Evolutionary conservation across 2,113 vertebrate genomes (phyloP).

Genomic region (Eulemur macaco): DNA sequence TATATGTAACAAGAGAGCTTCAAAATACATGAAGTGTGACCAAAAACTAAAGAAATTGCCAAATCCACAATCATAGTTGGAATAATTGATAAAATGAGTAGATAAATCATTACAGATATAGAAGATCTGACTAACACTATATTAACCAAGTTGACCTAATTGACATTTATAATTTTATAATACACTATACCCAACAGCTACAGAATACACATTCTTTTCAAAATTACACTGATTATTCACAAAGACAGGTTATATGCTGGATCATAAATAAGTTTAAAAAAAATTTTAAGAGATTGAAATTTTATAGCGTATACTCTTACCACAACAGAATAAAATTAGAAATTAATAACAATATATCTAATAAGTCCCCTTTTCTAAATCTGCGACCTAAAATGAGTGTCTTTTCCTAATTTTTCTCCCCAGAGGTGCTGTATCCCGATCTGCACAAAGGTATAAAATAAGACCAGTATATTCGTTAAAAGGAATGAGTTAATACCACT

Average conservation of each 20-base stretch:
- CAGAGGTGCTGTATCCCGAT: not conserved
- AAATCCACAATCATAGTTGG: not conserved
- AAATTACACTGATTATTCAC: not conserved
- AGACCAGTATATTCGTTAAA: not conserved
- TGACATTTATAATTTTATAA: not conserved
- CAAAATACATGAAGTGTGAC: not conserved
- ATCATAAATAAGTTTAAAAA: not conserved
- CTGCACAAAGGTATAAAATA: not conserved
- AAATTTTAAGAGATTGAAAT: not conserved
- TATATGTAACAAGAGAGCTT: not conserved
- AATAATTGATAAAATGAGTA: not conserved
- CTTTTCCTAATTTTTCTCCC: constrained; percentile 14
- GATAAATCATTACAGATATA: constrained; percentile 11
- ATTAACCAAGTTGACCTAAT: not conserved
- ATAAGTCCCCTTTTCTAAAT: not conserved
- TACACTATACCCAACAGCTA: not conserved
- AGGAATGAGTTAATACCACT: constrained; percentile 17
- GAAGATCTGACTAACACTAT: not conserved
- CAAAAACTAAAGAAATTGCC: not conserved
- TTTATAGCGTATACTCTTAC: not conserved
- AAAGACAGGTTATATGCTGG: not conserved
- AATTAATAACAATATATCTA: not conserved
- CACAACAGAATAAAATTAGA: constrained; percentile 39
- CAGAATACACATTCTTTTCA: not conserved
- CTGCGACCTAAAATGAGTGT: not conserved